Conservation (phyloP, 2,888 invertebrate genomes). For the Cheilosia soror region DNA sequence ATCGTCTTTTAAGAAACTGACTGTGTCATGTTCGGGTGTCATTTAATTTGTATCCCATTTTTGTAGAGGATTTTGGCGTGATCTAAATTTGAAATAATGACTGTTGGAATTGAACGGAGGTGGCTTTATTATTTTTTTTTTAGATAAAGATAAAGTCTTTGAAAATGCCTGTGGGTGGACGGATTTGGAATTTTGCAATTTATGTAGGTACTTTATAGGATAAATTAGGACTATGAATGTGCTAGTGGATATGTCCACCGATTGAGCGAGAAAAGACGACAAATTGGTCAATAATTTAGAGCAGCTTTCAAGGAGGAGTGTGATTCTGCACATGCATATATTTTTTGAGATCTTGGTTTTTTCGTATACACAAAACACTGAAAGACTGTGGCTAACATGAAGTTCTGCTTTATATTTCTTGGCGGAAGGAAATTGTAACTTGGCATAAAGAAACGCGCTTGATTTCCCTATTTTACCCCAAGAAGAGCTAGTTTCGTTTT, state of each 20-base stretch:
- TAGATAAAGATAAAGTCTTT: background rate
- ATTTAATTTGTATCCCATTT: slow-evolving; percentile 73
- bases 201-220: background rate
- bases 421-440: no score
- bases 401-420: no score
- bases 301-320: no score
- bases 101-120: slow-evolving; percentile 32
- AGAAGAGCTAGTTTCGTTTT: no score
- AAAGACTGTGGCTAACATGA: no score
- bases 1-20: slow-evolving; percentile 62
- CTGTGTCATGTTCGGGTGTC: slow-evolving; percentile 71
- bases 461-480: no score
- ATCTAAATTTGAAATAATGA: slow-evolving; percentile 70
- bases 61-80: slow-evolving; percentile 53
- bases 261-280: background rate
- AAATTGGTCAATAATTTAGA: background rate
- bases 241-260: background rate
- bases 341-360: no score
- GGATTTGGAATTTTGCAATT: slow-evolving; percentile 4
- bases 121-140: background rate
- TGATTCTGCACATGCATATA: no score
- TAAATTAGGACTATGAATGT: slow-evolving; percentile 1
- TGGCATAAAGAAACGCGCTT: no score
- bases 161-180: background rate
- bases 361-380: no score